Evolutionary conservation across 1,140 invertebrate genomes (phyloP), one percentile per base, ranked within the genome.

Genomic region (Elymnias hypermnestra): DNA sequence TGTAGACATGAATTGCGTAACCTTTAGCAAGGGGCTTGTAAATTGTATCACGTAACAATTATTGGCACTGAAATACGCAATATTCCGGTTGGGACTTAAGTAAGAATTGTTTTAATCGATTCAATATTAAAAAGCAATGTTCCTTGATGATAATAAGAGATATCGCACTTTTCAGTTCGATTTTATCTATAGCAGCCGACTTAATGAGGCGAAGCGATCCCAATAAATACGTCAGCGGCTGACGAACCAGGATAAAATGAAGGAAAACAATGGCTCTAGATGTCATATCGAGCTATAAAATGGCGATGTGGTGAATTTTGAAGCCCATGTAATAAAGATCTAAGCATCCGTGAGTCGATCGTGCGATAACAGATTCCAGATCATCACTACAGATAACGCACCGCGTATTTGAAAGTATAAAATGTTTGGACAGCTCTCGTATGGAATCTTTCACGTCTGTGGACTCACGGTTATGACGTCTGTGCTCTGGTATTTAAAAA

Each of bases 381-480:
- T 83, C 78, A 72, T 75, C 77, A 77, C 79, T 69, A 74, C 57
- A 75, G 81, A 84, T 84, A 83, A 69, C 53, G 63, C 63, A 59
- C 64, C 63, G 54, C 38, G 58, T 63, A 83, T 84, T 84, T 84
- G 76, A 84, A 83, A 84, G 81, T 83, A 84, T 84, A 84, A 84
- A 82, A 72, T 78, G 76, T 84, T 84, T 82, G 76, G 81, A 84
- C 77, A 81, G 73, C 63, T 78, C 73, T 60, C 64, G 75, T 76
- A 82, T 68, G 74, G 76, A 82, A 82, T 77, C 76, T 81, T 83
- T 79, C 79, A 79, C 79, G 76, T 82, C 67, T 62, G 60, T 65
- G 61, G 59, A 63, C 59, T 60, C 76, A 71, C 68, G 68, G 75
- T 72, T 81, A 78, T 79, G 72, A 76, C 68, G 70, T 52, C 52